A percentile compares a stretch with the other conserved stretches of the same genome.
Evolutionary conservation across 2,797 vertebrate genomes (phyloP).

Genomic region (Sparidentex hasta): DNA sequence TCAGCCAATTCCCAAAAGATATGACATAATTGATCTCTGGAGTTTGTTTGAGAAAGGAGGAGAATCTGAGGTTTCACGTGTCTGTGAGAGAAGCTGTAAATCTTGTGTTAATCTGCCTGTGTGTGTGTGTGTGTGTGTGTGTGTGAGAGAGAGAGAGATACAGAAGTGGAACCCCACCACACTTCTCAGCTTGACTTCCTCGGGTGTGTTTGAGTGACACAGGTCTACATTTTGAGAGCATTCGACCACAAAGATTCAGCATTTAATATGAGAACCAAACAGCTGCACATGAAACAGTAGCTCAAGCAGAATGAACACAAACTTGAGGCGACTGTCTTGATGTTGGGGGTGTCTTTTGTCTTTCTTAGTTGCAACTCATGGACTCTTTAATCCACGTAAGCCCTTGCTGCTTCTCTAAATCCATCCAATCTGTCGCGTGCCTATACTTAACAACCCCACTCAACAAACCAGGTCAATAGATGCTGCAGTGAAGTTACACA

Average conservation of each 20-base stretch:
- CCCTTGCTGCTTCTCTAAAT: conserved; percentile 77
- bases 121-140: conserved; percentile 5
- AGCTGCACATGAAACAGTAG: neutral
- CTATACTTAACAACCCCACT: conserved; percentile 71
- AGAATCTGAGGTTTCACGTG: neutral
- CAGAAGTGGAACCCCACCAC: neutral
- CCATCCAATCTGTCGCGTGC: conserved; percentile 81
- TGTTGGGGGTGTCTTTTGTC: conserved; percentile 34
- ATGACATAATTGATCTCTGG: neutral
- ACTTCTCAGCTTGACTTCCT: conserved; percentile 30
- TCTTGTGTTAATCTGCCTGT: conserved; percentile 21
- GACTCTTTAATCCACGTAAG: conserved; percentile 80
- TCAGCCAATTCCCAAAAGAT: no score
- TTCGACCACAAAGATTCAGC: conserved; percentile 13
- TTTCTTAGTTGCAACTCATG: conserved; percentile 52
- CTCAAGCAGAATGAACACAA: neutral
- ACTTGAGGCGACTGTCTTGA: conserved; percentile 2
- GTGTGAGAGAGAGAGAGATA: neutral
- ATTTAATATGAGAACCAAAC: neutral
- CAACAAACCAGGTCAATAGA: conserved; percentile 73
- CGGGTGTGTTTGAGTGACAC: neutral
- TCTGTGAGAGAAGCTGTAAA: conserved; percentile 21
- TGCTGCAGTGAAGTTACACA: conserved; percentile 16
- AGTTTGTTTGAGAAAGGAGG: conserved; percentile 1
- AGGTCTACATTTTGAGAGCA: neutral